Conservation (phyloP, 2,797 vertebrate species). For the Silurus aristotelis region DNA sequence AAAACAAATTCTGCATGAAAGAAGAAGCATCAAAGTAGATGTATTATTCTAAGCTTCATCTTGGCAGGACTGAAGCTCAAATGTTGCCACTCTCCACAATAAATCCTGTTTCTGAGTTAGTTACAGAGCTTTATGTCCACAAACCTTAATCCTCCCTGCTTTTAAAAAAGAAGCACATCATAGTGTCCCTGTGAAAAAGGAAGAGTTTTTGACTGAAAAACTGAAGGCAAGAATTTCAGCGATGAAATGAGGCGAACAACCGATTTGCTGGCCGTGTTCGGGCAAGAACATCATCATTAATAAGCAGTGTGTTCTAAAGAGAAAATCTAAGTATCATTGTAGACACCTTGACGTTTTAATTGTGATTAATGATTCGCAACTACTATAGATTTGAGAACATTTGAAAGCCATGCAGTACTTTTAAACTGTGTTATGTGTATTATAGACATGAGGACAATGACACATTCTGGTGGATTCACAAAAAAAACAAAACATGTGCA, state of each 20-base stretch:
- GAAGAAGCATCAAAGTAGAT: background rate
- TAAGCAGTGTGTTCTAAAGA: background rate
- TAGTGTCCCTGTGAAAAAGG: slow-evolving; percentile 12
- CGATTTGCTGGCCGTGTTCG: background rate
- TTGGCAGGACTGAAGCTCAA: slow-evolving; percentile 23
- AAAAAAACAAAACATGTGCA: slow-evolving; percentile 18
- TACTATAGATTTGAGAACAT: background rate
- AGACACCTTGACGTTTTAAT: background rate
- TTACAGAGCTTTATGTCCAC: slow-evolving; percentile 10
- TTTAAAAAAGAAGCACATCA: slow-evolving; percentile 20
- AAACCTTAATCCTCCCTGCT: slow-evolving; percentile 26
- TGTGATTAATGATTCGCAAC: too few relatives aligned
- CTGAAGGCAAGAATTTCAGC: slow-evolving; percentile 27
- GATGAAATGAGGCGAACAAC: background rate
- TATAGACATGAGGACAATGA: background rate
- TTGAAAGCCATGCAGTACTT: background rate
- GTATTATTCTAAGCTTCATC: slow-evolving; percentile 10
- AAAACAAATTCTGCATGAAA: too few relatives aligned
- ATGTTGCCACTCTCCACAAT: slow-evolving; percentile 24
- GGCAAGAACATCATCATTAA: background rate
- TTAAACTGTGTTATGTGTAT: background rate
- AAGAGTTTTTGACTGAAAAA: slow-evolving; percentile 6
- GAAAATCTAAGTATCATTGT: background rate
- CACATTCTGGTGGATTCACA: background rate
- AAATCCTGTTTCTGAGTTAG: slow-evolving; percentile 37